Base-by-base conservation (phyloP, 2,113 vertebrate species). In the Thamnaconus septentrionalis region DNA sequence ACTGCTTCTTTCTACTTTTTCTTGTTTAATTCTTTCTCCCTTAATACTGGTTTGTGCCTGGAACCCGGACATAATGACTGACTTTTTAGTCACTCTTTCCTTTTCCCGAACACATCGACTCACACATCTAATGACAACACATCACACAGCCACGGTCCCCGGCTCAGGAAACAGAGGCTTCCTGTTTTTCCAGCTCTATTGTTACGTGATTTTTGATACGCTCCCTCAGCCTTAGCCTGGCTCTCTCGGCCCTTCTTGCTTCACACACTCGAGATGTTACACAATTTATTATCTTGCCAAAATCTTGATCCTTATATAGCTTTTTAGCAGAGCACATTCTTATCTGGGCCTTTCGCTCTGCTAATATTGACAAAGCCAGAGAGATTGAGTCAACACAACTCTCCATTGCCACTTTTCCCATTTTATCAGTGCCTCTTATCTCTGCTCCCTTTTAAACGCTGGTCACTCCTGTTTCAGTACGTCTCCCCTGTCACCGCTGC, bases 141-240 rank as follows among this genome's bases (percentile, higher is more conserved):
- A 63, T 65, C 75, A 49, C 73, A 78, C 72, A 57, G 72, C 76
- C 59, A 58, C 4, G 59, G 78, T 80, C 78, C 80, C 71, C 72
- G 66, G 72, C 71, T 71, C 87, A 91, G 92, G 91, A 93, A 92
- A 91, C 90, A 92, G 88, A 90, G 88, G 75, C 79, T 91, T 93
- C 91, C 90, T 93, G 90, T 92, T 92, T 87, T 86, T 80, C 61
- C 87, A 57, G 59, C 72, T 70, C 84, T 79, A 90, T 91, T 91
- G 88, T 91, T 91, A 83, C 72, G 69, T 56, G 56, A 51, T 56
- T 60, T 50, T 62, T n/a, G 53, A 43, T 49, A 59, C 49, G 11
- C 61, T 51, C 51, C 46, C 68, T 63, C 66, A 60, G 56, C 61
- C 43, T 56, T 50, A 39, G 41, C 66, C 65, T 60, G 4, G 7